These are phyloP conservation scores for rabbit (Oryctolagus cuniculus) DNA, from an alignment of 2,113 vertebrate species.

Conservation along the genomic window mOryCun1.1 NC_091432.1:34840501-34841000, in stretches of 20 bases:
- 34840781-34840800: slow-evolving; percentile 17
- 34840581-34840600: background rate
- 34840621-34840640: background rate
- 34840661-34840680: background rate
- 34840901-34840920: background rate
- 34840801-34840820: background rate
- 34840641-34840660: background rate
- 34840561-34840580: background rate
- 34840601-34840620: background rate
- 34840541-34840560: background rate
- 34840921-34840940: background rate
- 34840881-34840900: background rate
- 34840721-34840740: background rate
- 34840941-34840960: background rate
- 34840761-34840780: slow-evolving; percentile 26
- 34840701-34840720: background rate
- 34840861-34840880: background rate
- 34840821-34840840: background rate
- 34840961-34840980: too few relatives aligned
- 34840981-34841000: background rate
- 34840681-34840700: background rate
- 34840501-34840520: background rate
- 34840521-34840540: background rate
- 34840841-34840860: background rate
- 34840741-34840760: slow-evolving; percentile 41